Conservation (phyloP, 1,140 invertebrate species). For the Papilio dardanus region DNA sequence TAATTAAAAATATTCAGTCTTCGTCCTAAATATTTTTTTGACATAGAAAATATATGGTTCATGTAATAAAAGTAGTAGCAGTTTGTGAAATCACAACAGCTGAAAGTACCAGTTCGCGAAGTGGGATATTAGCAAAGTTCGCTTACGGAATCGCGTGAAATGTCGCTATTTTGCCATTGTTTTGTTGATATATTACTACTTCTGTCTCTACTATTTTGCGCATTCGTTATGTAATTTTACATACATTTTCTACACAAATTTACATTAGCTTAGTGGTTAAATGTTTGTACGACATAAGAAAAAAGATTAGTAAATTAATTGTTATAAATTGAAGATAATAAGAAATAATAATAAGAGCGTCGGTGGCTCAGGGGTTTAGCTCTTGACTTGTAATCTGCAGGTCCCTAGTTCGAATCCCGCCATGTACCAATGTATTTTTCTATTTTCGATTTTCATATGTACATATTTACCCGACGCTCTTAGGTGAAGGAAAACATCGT, state of each 20-base stretch:
- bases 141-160: conserved; percentile 22
- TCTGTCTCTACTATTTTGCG: conserved; percentile 1
- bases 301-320: no score
- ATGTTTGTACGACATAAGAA: no score
- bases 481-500: no score
- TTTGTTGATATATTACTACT: conserved; percentile 24
- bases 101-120: conserved; percentile 19
- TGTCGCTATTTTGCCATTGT: conserved; percentile 19
- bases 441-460: no score
- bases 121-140: conserved; percentile 33
- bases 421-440: no score
- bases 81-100: conserved; percentile 31
- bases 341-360: no score
- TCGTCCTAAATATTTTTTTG: neutral
- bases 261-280: no score
- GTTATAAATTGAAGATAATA: no score
- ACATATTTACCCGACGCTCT: no score
- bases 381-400: no score
- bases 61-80: conserved; percentile 18
- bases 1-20: neutral
- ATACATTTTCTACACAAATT: neutral
- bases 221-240: neutral
- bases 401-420: no score
- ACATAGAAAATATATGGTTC: neutral
- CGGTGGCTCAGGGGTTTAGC: no score